A percentile compares a stretch with the other conserved stretches of the same genome.
Evolutionary conservation across 2,888 invertebrate genomes (phyloP).

Genomic region (Beris chalybata): DNA sequence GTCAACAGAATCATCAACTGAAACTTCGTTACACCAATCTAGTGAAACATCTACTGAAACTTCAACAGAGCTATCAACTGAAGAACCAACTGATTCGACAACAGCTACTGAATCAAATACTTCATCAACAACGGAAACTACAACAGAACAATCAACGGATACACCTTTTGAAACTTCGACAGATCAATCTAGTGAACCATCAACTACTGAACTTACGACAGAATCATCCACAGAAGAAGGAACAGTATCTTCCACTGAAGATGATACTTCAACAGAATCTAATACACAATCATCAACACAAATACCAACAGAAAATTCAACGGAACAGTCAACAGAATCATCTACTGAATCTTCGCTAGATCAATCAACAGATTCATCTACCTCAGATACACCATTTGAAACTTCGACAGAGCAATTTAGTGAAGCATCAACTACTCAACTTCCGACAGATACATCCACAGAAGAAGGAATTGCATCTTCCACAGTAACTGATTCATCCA

Average conservation of each 20-base stretch:
- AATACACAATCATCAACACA: neutral
- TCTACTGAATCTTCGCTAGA: neutral
- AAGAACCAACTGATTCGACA: neutral
- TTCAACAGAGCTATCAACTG: neutral
- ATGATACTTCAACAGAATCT: neutral
- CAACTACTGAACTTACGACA: neutral
- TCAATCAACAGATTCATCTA: neutral
- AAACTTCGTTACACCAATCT: neutral
- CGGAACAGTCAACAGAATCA: neutral
- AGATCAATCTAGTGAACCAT: neutral
- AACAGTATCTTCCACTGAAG: neutral
- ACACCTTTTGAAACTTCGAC: neutral
- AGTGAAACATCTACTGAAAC: neutral
- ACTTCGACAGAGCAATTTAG: too few relatives aligned
- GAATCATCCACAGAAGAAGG: constrained; percentile 2
- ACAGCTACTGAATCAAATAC: neutral
- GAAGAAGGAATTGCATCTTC: neutral
- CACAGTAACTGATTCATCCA: neutral
- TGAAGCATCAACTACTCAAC: too few relatives aligned
- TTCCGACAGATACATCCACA: too few relatives aligned
- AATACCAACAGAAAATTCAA: neutral
- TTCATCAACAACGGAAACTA: neutral
- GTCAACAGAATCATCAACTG: neutral
- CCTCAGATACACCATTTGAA: neutral
- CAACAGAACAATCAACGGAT: neutral